Percentiles rank a stretch among this genome's conserved stretches.
phyloP scores from a whole-genome alignment of 2,888 invertebrate species.

The Melanostoma mellinum region DNA sequence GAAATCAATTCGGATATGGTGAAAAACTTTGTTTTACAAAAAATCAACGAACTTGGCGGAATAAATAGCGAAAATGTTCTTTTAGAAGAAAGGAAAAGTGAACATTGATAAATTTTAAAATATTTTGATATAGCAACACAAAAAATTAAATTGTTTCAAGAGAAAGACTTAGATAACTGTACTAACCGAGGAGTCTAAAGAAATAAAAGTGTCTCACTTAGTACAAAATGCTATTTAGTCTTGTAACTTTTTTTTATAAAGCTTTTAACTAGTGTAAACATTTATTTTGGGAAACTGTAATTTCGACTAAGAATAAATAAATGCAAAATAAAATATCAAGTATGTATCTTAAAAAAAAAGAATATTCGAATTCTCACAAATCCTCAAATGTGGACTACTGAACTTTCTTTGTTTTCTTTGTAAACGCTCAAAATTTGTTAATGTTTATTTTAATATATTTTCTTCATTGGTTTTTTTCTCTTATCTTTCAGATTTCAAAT shows the following conservation, averaged over 20 bases:
- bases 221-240: too few relatives aligned
- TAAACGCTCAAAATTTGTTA: neutral
- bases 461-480: neutral
- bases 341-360: too few relatives aligned
- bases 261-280: too few relatives aligned
- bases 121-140: neutral
- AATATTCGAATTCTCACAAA: too few relatives aligned
- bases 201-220: too few relatives aligned
- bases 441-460: neutral
- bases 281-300: too few relatives aligned
- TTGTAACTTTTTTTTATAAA: too few relatives aligned
- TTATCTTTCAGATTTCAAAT: slow-evolving; percentile 76
- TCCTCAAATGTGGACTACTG: neutral
- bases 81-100: neutral
- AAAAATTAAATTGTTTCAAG: neutral
- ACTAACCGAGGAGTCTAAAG: too few relatives aligned
- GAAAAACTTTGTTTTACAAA: slow-evolving; percentile 77
- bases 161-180: too few relatives aligned
- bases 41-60: slow-evolving; percentile 73
- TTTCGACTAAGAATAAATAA: too few relatives aligned
- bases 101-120: neutral
- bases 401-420: neutral
- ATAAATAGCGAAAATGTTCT: slow-evolving; percentile 16
- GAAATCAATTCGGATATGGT: slow-evolving; percentile 76
- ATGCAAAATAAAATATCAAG: too few relatives aligned